A percentile compares a stretch with the other conserved stretches of the same genome.
Evolutionary conservation across 2,888 invertebrate species (phyloP).

Genomic region (Margaritifera margaritifera): DNA sequence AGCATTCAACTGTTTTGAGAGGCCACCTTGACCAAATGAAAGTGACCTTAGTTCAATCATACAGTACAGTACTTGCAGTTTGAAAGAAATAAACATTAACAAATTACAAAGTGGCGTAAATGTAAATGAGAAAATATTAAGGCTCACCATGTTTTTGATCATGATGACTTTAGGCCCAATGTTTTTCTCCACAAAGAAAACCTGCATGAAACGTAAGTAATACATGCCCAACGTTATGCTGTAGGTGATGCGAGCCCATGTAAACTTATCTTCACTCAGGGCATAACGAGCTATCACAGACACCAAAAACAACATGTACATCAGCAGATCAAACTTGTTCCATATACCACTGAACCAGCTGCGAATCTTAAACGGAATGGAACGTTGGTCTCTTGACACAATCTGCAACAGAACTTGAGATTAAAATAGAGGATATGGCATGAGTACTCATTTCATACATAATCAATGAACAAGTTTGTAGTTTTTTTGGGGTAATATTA

Average conservation of each 20-base stretch:
- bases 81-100: no score
- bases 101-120: no score
- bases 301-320: slow-evolving; percentile 63
- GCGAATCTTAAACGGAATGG: slow-evolving; percentile 57
- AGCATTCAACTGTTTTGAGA: no score
- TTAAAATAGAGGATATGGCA: background rate
- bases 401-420: slow-evolving; percentile 48
- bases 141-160: slow-evolving; percentile 70
- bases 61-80: no score
- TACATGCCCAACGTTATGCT: slow-evolving; percentile 66
- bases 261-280: slow-evolving; percentile 45
- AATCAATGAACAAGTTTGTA: no score
- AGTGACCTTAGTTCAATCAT: no score
- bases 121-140: no score
- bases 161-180: slow-evolving; percentile 73
- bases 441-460: no score
- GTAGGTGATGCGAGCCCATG: slow-evolving; percentile 66
- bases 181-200: slow-evolving; percentile 68
- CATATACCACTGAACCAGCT: slow-evolving; percentile 67
- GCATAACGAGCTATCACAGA: slow-evolving; percentile 64
- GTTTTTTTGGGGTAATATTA: no score
- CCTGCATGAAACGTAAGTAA: slow-evolving; percentile 69
- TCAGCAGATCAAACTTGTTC: slow-evolving; percentile 68
- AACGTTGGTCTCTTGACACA: slow-evolving; percentile 56
- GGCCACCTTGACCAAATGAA: no score